Evolutionary conservation across 2,113 vertebrate species (phyloP).

Genomic region (Ceratotherium simum): DNA sequence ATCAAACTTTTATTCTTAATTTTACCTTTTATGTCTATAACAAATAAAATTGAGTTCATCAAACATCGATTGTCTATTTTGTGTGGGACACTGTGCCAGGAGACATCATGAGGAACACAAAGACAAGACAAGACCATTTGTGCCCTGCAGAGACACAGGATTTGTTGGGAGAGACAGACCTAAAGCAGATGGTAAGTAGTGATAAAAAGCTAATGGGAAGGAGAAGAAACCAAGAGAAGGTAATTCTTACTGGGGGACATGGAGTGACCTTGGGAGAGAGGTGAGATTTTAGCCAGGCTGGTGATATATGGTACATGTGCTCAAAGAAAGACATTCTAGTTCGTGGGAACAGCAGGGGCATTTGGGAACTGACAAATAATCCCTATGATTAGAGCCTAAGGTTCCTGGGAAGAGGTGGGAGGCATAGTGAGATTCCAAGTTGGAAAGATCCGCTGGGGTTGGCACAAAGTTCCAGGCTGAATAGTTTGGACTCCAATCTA

Average conservation of each 20-base stretch:
- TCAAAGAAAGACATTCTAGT: not conserved
- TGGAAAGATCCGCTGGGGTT: not conserved
- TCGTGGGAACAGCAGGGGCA: not conserved
- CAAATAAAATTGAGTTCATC: conserved; percentile 1
- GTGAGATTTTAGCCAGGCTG: not conserved
- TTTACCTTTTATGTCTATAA: not conserved
- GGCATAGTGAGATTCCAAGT: not conserved
- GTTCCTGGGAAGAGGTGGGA: not conserved
- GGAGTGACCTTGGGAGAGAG: not conserved
- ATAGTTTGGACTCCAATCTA: not conserved
- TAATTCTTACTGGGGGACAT: not conserved
- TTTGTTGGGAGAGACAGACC: not conserved
- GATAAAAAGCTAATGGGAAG: not conserved
- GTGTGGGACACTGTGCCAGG: not conserved
- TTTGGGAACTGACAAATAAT: not conserved
- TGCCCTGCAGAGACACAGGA: not conserved
- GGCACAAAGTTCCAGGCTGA: not conserved
- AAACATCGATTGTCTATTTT: not conserved
- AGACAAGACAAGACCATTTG: not conserved
- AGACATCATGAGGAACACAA: not conserved
- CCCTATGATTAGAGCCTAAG: not conserved
- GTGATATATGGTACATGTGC: not conserved
- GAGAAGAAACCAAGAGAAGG: not conserved
- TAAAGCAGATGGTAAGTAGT: not conserved
- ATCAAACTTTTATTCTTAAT: not conserved